Base-by-base conservation (phyloP, 2,888 invertebrate species). In the Chrysina gloriosa region DNA sequence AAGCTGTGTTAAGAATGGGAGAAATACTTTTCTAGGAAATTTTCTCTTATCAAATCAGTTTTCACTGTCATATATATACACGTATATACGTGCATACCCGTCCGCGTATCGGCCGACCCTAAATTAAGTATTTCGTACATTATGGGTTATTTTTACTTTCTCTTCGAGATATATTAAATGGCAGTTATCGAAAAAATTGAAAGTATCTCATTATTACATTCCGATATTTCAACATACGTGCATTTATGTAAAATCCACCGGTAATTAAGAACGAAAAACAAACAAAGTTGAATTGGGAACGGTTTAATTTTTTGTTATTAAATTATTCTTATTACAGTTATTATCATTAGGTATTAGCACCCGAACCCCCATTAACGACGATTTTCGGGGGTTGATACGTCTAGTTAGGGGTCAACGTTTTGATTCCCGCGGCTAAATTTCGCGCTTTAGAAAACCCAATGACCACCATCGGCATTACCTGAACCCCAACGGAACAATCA, bases 21-120 rank as follows among this genome's bases (percentile, higher is more conserved):
- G 68, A 68, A 68, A 68, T 54, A 63, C 42, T 54, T 54, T 68
- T 63, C 68, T 63, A 54, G 47, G 68, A 68, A 68, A 68, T 63
- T 68, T 68, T 68, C 68, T 68, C 68, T 68, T 63, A 64, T 64
- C 45, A 68, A 63, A 39, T 54, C 54, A 61, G 50, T 68, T 68
- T 67, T 68, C 63, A 54, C 68, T 54, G 25, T 6, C 58, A 19
- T 58, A 58, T 7, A 42, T 58, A 25, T 25, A 42, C 11, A 9
- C n/a, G n/a, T 48, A 23, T 2, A 23, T 48, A 23, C 11, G 7
- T n/a, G n/a, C n/a, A n/a, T n/a, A n/a, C n/a, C n/a, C n/a, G n/a
- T n/a, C n/a, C n/a, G n/a, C n/a, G n/a, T n/a, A n/a, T 39, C 11
- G 4, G 11, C 14, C 39, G 27, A 34, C 25, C 21, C 58, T 34